A percentile compares a stretch with the other conserved stretches of the same genome.
These are phyloP conservation scores for Drosophila micromelanica DNA, from an alignment of 1,140 invertebrate genomes.

Conservation along the genomic window DNA sequence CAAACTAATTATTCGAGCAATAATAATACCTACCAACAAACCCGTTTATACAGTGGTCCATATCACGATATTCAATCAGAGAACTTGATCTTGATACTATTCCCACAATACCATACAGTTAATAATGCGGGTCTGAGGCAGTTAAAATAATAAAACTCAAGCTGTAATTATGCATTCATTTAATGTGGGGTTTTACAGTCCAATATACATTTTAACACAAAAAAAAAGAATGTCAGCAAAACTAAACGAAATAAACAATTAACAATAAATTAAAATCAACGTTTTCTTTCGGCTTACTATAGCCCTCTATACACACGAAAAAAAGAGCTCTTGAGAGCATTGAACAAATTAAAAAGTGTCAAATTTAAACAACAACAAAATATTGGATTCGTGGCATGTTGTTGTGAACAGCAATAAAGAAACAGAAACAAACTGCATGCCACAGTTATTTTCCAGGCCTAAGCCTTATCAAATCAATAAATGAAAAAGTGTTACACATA, in stretches of 20 bases:
- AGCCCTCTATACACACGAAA: not conserved
- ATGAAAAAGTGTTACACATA: conserved; percentile 37
- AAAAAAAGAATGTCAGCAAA: not conserved
- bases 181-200: not conserved
- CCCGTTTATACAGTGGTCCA: not conserved
- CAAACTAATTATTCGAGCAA: not conserved
- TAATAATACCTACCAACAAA: not conserved
- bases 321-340: not conserved
- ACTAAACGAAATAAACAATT: not conserved
- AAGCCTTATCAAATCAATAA: conserved; percentile 40
- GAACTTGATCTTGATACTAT: not conserved
- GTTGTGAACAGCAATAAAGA: not conserved
- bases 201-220: not conserved
- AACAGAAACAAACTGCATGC: not conserved
- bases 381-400: conserved; percentile 24
- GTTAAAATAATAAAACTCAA: conserved; percentile 3
- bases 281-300: not conserved
- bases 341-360: conserved; percentile 52
- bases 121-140: conserved; percentile 5
- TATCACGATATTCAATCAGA: conserved; percentile 19
- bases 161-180: not conserved
- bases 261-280: not conserved
- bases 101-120: not conserved
- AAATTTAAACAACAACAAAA: conserved; percentile 51
- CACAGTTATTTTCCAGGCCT: conserved; percentile 47